Conservation (phyloP, 2,888 invertebrate species). For the Drosophila colorata region DNA sequence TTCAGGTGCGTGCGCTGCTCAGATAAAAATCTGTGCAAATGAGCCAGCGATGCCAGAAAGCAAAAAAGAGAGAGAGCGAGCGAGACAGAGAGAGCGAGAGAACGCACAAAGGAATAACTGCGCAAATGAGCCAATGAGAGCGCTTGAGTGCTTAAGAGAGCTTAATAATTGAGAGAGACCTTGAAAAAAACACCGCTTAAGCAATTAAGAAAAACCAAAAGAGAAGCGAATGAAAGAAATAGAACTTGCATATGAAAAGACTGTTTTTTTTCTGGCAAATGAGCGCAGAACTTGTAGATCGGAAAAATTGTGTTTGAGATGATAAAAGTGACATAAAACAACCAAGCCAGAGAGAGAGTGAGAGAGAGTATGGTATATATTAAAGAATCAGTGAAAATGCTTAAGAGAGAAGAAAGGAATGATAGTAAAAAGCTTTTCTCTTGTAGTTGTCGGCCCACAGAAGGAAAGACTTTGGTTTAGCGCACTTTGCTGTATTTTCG, state of each 20-base stretch:
- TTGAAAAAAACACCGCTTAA: background rate
- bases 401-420: no score
- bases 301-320: no score
- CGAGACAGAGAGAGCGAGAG: constrained; percentile 6
- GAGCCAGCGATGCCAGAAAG: no score
- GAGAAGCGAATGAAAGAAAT: background rate
- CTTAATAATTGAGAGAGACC: background rate
- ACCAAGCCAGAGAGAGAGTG: no score
- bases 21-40: constrained; percentile 61
- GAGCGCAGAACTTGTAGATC: background rate
- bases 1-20: constrained; percentile 53
- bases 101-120: background rate
- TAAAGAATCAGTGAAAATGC: no score
- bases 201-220: background rate
- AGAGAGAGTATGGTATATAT: no score
- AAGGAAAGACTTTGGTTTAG: no score
- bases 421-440: no score
- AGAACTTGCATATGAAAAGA: background rate
- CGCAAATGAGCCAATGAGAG: background rate
- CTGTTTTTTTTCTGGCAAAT: background rate
- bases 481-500: no score
- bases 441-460: no score
- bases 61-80: no score
- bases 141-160: background rate
- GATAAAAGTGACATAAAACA: no score